Evolutionary conservation across 1,140 invertebrate genomes (phyloP).

Genomic region (Papilio dardanus): DNA sequence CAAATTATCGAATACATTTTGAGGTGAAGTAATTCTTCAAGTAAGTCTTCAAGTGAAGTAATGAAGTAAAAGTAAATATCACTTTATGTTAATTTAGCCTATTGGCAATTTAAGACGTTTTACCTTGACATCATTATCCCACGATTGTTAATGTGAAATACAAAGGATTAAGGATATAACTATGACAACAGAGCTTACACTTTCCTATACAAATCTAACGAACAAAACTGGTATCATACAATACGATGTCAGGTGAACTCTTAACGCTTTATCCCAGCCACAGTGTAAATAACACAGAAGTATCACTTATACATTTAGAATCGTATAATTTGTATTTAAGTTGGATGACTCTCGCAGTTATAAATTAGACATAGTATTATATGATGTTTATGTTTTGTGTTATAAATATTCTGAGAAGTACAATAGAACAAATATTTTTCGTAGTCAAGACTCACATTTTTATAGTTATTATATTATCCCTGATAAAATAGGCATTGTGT

Average conservation of each 20-base stretch:
- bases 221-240: slow-evolving; percentile 62
- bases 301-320: not conserved
- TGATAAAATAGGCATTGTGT: not conserved
- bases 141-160: slow-evolving; percentile 39
- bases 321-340: too few species aligned
- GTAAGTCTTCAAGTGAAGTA: not conserved
- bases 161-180: slow-evolving; percentile 40
- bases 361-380: too few species aligned
- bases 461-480: not conserved
- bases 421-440: not conserved
- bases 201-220: slow-evolving; percentile 59
- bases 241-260: slow-evolving; percentile 62
- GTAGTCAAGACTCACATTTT: not conserved
- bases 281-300: slow-evolving; percentile 25
- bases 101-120: not conserved
- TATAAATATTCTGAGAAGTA: too few species aligned
- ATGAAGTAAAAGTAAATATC: slow-evolving; percentile 6
- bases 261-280: slow-evolving; percentile 58
- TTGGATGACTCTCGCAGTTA: too few species aligned
- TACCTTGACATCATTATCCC: slow-evolving; percentile 30
- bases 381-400: too few species aligned
- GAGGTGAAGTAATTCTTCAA: too few species aligned
- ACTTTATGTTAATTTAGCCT: not conserved
- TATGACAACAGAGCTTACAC: slow-evolving; percentile 45
- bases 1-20: not conserved